Percentiles rank a stretch among this genome's conserved stretches.
Conservation (phyloP, 2,888 invertebrate genomes). For the Calameuta idolon region DNA sequence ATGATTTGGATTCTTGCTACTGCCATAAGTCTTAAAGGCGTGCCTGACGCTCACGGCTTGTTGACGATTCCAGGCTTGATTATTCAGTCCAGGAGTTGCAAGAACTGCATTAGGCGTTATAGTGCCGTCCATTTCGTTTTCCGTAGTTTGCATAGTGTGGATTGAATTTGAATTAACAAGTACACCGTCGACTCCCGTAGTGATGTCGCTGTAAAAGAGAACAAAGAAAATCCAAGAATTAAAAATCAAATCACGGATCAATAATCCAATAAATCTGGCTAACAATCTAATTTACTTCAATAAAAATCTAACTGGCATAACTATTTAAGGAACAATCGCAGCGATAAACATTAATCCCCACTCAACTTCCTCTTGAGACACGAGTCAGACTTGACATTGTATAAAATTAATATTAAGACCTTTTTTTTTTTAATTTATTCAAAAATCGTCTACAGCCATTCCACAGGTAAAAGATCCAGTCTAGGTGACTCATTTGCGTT, state of each 20-base stretch:
- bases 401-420: background rate
- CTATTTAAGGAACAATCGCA: background rate
- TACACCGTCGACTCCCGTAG: constrained; percentile 64
- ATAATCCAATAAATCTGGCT: background rate
- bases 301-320: background rate
- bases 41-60: constrained; percentile 89
- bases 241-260: background rate
- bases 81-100: constrained; percentile 61
- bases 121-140: constrained; percentile 42
- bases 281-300: background rate
- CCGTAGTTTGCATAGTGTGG: constrained; percentile 50
- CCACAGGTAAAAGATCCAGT: too few relatives aligned
- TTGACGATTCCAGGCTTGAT: constrained; percentile 73
- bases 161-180: constrained; percentile 43
- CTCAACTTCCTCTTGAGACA: background rate
- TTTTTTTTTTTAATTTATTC: background rate
- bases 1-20: constrained; percentile 86
- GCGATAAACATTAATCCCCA: background rate
- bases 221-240: background rate
- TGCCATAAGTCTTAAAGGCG: constrained; percentile 91
- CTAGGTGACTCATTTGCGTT: too few relatives aligned
- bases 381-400: background rate
- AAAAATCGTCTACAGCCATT: background rate
- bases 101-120: constrained; percentile 53
- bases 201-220: constrained; percentile 63